Conservation (phyloP, 2,888 invertebrate genomes). For the Cataglyphis livida region DNA sequence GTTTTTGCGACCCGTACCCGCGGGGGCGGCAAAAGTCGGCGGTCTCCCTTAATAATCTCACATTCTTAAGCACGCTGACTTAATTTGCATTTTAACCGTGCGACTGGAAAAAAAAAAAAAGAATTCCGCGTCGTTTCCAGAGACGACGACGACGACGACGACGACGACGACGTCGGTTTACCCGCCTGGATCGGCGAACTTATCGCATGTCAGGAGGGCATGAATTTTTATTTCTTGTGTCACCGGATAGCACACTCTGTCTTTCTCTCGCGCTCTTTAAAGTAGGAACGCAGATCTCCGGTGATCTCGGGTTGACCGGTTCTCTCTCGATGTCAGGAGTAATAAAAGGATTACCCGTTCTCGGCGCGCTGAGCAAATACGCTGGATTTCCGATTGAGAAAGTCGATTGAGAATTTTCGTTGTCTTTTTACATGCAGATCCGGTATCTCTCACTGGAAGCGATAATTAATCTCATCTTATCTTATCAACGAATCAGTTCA, state of each 20-base stretch:
- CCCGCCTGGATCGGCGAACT: conserved; percentile 33
- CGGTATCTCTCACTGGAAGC: conserved; percentile 28
- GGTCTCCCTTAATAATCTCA: conserved; percentile 77
- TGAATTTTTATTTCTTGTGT: conserved; percentile 72
- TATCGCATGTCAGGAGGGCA: conserved; percentile 57
- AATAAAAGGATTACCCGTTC: conserved; percentile 62
- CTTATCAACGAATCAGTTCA: conserved; percentile 9
- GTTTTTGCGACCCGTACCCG: conserved; percentile 70
- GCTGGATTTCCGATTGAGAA: conserved; percentile 32
- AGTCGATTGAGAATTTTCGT: conserved; percentile 41
- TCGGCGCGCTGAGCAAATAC: conserved; percentile 46
- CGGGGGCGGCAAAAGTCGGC: conserved; percentile 60
- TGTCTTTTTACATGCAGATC: conserved; percentile 40
- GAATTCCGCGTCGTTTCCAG: conserved; percentile 66
- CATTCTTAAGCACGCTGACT: conserved; percentile 80
- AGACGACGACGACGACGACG: conserved; percentile 40
- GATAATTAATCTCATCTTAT: conserved; percentile 32
- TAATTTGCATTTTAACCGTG: conserved; percentile 82
- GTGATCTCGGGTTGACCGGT: conserved; percentile 60
- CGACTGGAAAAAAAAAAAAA: conserved; percentile 67
- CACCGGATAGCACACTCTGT: conserved; percentile 59
- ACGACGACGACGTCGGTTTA: conserved; percentile 34
- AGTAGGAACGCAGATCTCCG: conserved; percentile 66
- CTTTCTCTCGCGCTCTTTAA: conserved; percentile 26
- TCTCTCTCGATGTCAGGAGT: conserved; percentile 54